These are phyloP conservation scores for Camarhynchus parvulus DNA, from an alignment of 2,113 vertebrate species.

Conservation along the genomic window DNA sequence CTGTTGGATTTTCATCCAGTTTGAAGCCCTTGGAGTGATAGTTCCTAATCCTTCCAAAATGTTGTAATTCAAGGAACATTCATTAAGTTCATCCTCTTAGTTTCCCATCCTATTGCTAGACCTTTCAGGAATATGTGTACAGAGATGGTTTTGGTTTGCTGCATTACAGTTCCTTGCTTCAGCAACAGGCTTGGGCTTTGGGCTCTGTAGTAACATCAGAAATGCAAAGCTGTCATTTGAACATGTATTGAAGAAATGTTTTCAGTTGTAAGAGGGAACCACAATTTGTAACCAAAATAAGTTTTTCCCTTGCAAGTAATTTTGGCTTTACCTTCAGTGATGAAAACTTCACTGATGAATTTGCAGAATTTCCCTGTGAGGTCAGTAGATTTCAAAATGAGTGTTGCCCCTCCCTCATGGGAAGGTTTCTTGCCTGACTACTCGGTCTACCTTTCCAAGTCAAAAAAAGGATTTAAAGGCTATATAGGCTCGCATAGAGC, in stretches of 20 bases:
- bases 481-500: not conserved
- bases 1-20: not conserved
- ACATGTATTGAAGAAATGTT: not conserved
- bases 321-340: not conserved
- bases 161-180: not conserved
- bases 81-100: not conserved
- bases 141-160: not conserved
- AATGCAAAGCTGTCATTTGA: not conserved
- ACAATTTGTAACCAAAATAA: not conserved
- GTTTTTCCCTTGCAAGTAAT: not conserved
- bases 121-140: not conserved
- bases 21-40: not conserved
- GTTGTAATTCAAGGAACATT: not conserved
- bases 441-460: not conserved
- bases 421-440: not conserved
- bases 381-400: not conserved
- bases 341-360: not conserved
- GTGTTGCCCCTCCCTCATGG: accelerated
- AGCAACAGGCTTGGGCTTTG: not conserved
- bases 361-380: not conserved
- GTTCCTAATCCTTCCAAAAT: not conserved
- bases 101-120: not conserved
- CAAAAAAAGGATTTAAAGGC: not conserved
- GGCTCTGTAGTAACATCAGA: not conserved
- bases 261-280: not conserved